phyloP scores from a whole-genome alignment of 2,888 invertebrate genomes.

The Geophilus truncorum region DNA sequence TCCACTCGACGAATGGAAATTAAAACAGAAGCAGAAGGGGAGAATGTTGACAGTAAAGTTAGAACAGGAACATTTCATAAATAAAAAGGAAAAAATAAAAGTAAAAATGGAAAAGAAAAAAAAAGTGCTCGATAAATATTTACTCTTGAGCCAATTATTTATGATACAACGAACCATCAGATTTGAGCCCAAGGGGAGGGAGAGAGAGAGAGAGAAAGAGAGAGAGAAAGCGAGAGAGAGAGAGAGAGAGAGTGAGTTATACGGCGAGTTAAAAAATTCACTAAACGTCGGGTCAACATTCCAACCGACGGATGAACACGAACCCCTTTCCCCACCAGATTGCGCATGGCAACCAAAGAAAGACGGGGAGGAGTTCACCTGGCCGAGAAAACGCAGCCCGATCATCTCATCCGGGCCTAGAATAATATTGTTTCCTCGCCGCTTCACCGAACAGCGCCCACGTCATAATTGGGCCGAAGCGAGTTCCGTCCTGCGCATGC shows the following conservation, averaged over 20 bases:
- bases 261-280: conserved; percentile 7
- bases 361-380: background rate
- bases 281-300: conserved; percentile 2
- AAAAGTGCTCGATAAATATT: background rate
- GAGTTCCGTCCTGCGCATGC: conserved; percentile 15
- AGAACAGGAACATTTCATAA: background rate
- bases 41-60: conserved; percentile 6
- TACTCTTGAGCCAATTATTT: conserved; percentile 12
- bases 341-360: background rate
- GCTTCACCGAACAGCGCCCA: conserved; percentile 19
- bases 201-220: too few species aligned
- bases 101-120: background rate
- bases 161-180: conserved; percentile 16
- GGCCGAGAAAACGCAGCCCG: conserved; percentile 6
- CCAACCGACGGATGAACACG: background rate
- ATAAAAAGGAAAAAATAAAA: background rate
- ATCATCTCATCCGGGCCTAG: conserved; percentile 27
- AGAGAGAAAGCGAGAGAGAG: too few species aligned
- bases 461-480: conserved; percentile 29
- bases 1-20: background rate
- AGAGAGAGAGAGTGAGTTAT: background rate
- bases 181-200: conserved; percentile 7
- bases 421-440: conserved; percentile 25
- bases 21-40: background rate
- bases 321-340: conserved; percentile 2